Evolutionary conservation across 2,888 invertebrate genomes (phyloP), one percentile per base, ranked within the genome.

Genomic region (Eupithecia insigniata): DNA sequence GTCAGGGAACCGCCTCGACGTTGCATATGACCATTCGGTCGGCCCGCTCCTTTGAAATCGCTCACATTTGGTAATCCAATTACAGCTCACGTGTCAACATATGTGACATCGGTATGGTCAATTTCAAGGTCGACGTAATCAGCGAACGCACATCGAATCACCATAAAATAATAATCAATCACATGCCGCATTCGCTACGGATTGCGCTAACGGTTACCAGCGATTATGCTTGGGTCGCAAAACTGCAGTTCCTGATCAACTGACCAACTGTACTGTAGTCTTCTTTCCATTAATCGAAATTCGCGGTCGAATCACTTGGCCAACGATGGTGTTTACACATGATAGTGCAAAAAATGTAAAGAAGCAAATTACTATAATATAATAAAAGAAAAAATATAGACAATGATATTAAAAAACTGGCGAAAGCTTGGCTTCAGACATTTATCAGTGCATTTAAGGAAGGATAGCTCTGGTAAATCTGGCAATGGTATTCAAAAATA

Each of bases 81-180:
- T 65, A 66, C 61, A 16, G 69, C 73, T 85, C 85, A 86, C 85
- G 83, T 87, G 85, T 82, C 73, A 58, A 68, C 22, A 22, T 70
- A 77, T 83, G 83, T 88, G 87, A 87, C 86, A 81, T 83, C 83
- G 84, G 70, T 78, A 78, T 81, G 81, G 72, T 72, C 66, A 67
- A 75, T 76, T 69, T 70, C 77, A 78, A 84, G 85, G 87, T 80
- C 82, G 80, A 78, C 78, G 79, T 80, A 81, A 81, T 79, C 79
- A 79, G 78, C 79, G 76, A 80, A 82, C 79, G 78, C 72, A 80
- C 76, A 80, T 81, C 75, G 78, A 76, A 73, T 74, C 71, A 79
- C 75, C 78, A 78, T 80, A 81, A 80, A 83, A 82, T 28, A 76
- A 74, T 76, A 83, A 83, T 82, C 79, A 81, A 83, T 80, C 79